A percentile compares a stretch with the other conserved stretches of the same genome.
phyloP scores from a whole-genome alignment of 2,888 invertebrate species.

The Andrena dorsata region DNA sequence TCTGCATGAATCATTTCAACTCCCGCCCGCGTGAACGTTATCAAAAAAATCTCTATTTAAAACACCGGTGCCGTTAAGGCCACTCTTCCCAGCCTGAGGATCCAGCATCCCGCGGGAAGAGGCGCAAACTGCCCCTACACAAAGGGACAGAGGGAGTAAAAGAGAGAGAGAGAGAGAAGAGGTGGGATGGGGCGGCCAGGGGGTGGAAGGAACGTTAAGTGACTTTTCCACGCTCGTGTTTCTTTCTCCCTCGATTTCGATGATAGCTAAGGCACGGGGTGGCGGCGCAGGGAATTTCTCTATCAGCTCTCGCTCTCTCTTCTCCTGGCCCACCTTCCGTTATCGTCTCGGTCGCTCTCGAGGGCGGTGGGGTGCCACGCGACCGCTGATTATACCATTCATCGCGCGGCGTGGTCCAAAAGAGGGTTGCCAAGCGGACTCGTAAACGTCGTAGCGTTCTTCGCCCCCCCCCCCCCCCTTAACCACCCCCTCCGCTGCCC shows the following conservation, averaged over 20 bases:
- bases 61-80: neutral
- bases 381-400: conserved; percentile 85
- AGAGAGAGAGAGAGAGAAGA: neutral
- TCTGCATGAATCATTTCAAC: no score
- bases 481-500: conserved; percentile 26
- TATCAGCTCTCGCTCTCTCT: conserved; percentile 44
- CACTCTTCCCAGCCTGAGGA: neutral
- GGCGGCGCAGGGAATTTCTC: conserved; percentile 43
- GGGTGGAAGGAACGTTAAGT: conserved; percentile 44
- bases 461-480: conserved; percentile 39
- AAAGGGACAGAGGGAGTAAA: neutral
- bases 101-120: neutral
- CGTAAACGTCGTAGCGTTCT: conserved; percentile 80
- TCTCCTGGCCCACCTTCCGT: conserved; percentile 39
- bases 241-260: conserved; percentile 42
- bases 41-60: neutral
- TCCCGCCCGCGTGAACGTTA: no score
- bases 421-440: conserved; percentile 80
- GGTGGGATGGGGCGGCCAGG: neutral
- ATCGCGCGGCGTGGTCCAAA: conserved; percentile 79
- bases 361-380: conserved; percentile 81
- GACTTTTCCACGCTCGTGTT: conserved; percentile 51
- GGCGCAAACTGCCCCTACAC: neutral
- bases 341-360: conserved; percentile 49
- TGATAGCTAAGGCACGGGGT: conserved; percentile 42